A percentile compares a stretch with the other conserved stretches of the same genome.
Conservation (phyloP, 1,140 invertebrate genomes). For the Triops longicaudatus region DNA sequence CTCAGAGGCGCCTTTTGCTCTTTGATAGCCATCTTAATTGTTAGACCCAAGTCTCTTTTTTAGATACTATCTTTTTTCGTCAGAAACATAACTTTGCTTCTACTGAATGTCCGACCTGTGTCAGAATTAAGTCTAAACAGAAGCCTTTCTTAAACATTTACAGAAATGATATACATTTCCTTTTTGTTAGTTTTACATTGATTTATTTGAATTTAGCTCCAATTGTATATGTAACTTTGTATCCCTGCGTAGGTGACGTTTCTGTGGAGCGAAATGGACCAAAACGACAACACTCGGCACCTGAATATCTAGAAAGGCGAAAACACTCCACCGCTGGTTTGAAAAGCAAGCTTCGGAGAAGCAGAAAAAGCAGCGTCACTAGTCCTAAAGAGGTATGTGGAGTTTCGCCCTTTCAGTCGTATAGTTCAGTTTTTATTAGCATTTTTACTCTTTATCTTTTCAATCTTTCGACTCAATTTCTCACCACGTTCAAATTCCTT, state of each 20-base stretch:
- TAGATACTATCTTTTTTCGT: too few relatives aligned
- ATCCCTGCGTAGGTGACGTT: neutral
- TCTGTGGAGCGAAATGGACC: slow-evolving; percentile 34
- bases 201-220: neutral
- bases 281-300: slow-evolving; percentile 69
- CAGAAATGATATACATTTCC: too few relatives aligned
- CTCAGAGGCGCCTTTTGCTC: too few relatives aligned
- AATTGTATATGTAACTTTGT: neutral
- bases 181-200: too few relatives aligned
- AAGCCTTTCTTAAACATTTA: too few relatives aligned
- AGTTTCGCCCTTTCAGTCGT: neutral
- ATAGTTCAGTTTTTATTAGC: neutral
- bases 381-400: slow-evolving; percentile 40
- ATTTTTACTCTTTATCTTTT: too few relatives aligned
- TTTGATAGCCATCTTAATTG: too few relatives aligned
- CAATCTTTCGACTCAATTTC: too few relatives aligned
- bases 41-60: too few relatives aligned
- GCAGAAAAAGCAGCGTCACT: slow-evolving; percentile 42
- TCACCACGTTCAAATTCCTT: neutral
- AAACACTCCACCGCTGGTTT: slow-evolving; percentile 27
- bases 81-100: too few relatives aligned
- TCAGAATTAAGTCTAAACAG: too few relatives aligned
- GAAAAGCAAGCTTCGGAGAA: slow-evolving; percentile 44
- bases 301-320: slow-evolving; percentile 77
- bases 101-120: too few relatives aligned